Evolutionary conservation across 2,888 invertebrate genomes (phyloP), one percentile per base, ranked within the genome.

Genomic region (Mesodorylaimus sp.): DNA sequence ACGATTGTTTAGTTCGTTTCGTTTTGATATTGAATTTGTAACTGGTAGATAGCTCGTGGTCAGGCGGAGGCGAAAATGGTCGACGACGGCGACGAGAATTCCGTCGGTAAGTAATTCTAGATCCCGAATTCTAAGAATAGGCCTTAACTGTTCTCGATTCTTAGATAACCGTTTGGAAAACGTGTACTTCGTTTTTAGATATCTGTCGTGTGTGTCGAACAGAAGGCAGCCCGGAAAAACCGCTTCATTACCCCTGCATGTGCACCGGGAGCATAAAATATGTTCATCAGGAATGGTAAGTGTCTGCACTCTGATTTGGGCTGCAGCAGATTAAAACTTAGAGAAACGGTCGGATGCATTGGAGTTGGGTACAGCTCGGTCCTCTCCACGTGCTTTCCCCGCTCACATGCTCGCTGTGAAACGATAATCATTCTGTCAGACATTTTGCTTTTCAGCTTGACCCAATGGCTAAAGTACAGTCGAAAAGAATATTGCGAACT

Each of bases 261-360:
- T 97, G 97, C 68, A 93, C 93, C 26, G 97, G 97, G 48, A 91
- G 89, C 60, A 97, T 97, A 60, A 95, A 95, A 73, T 97, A 85
- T 77, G 93, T 95, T 53, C 95, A 95, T 71, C 93, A 95, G 70
- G 93, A 95, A 66, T 93, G 72, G 71, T 72, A 58, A 41, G 48
- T 43, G 28, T 5, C 24, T 52, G 7, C 21, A 21, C 39, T 5
- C 5, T 3, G 23, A 7, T 13, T n/a, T 47, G 23, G 47, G 7
- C 3, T 39, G 25, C 21, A 19, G 23, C 13, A 26, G 5, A 10
- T 19, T 48, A 7, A 5, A 16, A 19, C 16, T 19, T 19, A 36
- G 16, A 16, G 36, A 36, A 13, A 36, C 13, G 16, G 16, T 16
- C 13, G 19, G 19, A 36, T 16, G 16, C 36, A 36, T 16, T 36